Evolutionary conservation across 64 coral and sea anemone species (phyloP).

Genomic region (Stichodactyla helianthus): DNA sequence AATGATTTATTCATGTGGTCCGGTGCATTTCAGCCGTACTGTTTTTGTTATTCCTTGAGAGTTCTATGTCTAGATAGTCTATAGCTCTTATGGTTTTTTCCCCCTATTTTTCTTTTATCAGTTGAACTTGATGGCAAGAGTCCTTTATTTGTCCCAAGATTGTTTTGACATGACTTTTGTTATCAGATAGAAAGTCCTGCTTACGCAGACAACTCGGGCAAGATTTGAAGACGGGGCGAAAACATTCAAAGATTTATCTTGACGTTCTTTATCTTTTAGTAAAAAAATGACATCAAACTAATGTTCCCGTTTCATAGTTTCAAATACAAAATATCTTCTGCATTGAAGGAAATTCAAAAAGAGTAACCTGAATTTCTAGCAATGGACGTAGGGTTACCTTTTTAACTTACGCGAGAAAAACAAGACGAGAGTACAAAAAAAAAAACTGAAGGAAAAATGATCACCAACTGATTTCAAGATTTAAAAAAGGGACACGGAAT

Average conservation of each 20-base stretch:
- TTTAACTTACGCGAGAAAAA: no score
- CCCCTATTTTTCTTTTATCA: background rate
- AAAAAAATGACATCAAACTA: no score
- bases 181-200: background rate
- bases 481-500: background rate
- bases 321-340: no score
- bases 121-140: background rate
- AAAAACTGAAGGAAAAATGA: background rate
- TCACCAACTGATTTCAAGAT: background rate
- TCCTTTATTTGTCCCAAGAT: background rate
- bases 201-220: background rate
- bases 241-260: no score
- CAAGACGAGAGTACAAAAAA: no score
- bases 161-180: background rate
- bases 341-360: no score
- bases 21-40: no score
- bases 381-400: no score
- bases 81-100: background rate
- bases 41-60: background rate
- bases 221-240: background rate
- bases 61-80: background rate
- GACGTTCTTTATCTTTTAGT: no score
- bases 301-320: no score
- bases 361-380: no score
- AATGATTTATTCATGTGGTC: no score